phyloP scores from a whole-genome alignment of 2,797 vertebrate species.

The Halcyon leucocephala region DNA sequence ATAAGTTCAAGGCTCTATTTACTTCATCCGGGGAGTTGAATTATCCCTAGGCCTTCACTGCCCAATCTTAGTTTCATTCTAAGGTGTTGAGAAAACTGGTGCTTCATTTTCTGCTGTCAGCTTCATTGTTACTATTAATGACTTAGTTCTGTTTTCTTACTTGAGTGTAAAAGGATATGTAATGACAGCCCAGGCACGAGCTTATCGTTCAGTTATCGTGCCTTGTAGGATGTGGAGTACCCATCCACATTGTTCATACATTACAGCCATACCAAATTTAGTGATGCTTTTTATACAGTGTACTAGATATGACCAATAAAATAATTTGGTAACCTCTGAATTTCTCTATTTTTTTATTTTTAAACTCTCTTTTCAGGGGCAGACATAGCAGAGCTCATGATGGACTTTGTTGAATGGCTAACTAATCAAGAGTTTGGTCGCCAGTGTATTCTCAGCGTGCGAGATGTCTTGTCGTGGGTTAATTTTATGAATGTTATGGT shows the following conservation, averaged over 20 bases:
- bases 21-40: not conserved
- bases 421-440: slow-evolving; percentile 90
- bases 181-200: not conserved
- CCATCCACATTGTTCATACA: fast-evolving
- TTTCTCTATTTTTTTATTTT: not conserved
- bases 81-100: not conserved
- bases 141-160: not conserved
- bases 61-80: not conserved
- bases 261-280: not conserved
- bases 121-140: not conserved
- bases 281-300: not conserved
- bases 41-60: not conserved
- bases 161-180: not conserved
- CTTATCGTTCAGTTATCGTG: not conserved
- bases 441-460: slow-evolving; percentile 90
- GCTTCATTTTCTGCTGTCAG: not conserved
- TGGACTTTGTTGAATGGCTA: slow-evolving; percentile 96
- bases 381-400: slow-evolving; percentile 90
- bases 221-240: not conserved
- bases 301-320: not conserved
- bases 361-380: slow-evolving; percentile 75
- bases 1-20: not conserved
- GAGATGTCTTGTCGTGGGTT: slow-evolving; percentile 95
- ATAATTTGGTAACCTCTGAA: not conserved
- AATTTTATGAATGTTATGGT: slow-evolving; percentile 90